Base-by-base conservation (phyloP, 2,888 invertebrate genomes). In the Dynastes hyllus region DNA sequence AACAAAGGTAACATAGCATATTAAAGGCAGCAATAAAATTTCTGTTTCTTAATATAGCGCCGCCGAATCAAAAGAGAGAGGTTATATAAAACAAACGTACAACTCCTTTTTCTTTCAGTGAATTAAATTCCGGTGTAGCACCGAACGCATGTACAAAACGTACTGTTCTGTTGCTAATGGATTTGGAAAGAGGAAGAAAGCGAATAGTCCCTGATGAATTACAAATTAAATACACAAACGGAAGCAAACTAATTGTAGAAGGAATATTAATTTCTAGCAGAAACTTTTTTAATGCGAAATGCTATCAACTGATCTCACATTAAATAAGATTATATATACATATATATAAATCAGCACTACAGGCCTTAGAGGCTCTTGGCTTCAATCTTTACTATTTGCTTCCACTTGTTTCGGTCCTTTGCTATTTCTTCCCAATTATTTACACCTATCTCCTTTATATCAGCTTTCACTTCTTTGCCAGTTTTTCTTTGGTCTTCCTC, bases 111-210 rank as follows among this genome's bases (percentile, higher is more conserved):
- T 51, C 29, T 75, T 29, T 45, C 61, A 0, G 45, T 50, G 9
- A 13, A 61, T 45, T 75, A 58, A 73, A 75, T 75, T 75, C 73
- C 40, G 9, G 8, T 61, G 61, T 75, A 40, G 37, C 61, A 16
- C 16, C 37, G 55, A 55, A 55, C 27, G 40, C 27, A 50, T 45
- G 27, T 61, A 63, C 45, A 40, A 75, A 73, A 61, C 45, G 22
- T 61, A 58, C 40, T 75, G 45, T 73, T 61, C 40, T 75, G 73
- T 50, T 75, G 45, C 29, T 63, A 61, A 61, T 75, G 29, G 61
- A 75, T 75, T 75, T 61, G 73, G 55, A 75, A 75, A 75, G 73
- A 75, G 73, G 73, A 75, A 75, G 73, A 75, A 75, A 75, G 45
- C 61, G 11, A 27, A 55, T 4, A 27, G 22, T 45, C 27, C 63